A percentile compares a stretch with the other conserved stretches of the same genome.
Conservation (phyloP, 2,888 invertebrate genomes). For the Nysson spinosus region DNA sequence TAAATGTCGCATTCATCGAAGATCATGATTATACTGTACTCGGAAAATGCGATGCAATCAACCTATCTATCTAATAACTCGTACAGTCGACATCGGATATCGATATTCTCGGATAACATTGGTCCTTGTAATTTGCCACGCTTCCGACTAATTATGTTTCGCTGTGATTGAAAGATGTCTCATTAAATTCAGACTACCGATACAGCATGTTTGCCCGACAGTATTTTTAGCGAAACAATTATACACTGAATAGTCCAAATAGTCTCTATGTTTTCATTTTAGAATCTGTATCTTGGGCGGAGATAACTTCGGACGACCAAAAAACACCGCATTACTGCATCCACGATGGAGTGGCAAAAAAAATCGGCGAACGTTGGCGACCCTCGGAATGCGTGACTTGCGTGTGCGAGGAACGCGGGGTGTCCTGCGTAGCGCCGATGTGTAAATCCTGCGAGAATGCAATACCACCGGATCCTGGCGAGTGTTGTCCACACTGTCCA, state of each 20-base stretch:
- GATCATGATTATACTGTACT: too few species aligned
- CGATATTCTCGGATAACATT: too few species aligned
- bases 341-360: conserved; percentile 59
- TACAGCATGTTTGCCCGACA: too few species aligned
- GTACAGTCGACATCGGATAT: too few species aligned
- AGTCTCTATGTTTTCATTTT: conserved; percentile 33
- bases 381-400: conserved; percentile 66
- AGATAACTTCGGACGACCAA: conserved; percentile 33
- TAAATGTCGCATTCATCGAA: too few species aligned
- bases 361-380: conserved; percentile 60
- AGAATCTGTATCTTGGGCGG: conserved; percentile 63
- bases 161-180: too few species aligned
- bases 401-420: conserved; percentile 64
- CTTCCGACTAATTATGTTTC: too few species aligned
- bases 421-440: conserved; percentile 68
- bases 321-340: conserved; percentile 53
- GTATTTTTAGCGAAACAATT: conserved; percentile 1
- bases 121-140: too few species aligned
- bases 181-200: too few species aligned
- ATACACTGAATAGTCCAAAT: too few species aligned
- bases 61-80: too few species aligned
- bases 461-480: conserved; percentile 61
- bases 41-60: too few species aligned
- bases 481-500: conserved; percentile 70
- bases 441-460: conserved; percentile 70